Evolutionary conservation across 2,797 vertebrate genomes (phyloP).

Genomic region (Craterocephalus amniculus): DNA sequence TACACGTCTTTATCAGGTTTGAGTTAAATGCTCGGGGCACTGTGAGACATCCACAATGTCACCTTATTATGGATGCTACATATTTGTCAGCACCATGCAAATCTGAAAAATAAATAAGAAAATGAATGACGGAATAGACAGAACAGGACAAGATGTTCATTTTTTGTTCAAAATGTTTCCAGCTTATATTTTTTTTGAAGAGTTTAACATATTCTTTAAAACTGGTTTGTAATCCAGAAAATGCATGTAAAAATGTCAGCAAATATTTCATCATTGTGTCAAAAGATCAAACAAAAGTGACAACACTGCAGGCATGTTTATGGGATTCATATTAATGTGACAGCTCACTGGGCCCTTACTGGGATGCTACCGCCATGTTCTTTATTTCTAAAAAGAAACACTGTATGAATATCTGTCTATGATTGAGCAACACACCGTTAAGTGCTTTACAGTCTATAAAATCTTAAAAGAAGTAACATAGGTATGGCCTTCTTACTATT

Average conservation of each 20-base stretch:
- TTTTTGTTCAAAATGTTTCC: not conserved
- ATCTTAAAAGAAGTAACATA: not conserved
- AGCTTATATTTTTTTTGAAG: not conserved
- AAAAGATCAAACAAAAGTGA: not conserved
- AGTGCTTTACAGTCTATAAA: not conserved
- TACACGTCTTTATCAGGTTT: constrained; percentile 57
- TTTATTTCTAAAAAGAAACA: not conserved
- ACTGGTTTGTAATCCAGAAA: not conserved
- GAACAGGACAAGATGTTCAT: not conserved
- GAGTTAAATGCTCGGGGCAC: constrained; percentile 59
- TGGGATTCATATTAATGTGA: not conserved
- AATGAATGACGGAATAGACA: not conserved
- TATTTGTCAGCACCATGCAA: constrained; percentile 6
- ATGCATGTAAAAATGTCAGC: not conserved
- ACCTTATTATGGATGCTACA: constrained; percentile 35
- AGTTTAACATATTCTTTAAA: not conserved
- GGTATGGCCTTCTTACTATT: not conserved
- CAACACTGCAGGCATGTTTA: not conserved
- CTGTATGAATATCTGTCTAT: not conserved
- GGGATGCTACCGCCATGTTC: not conserved
- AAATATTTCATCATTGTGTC: not conserved
- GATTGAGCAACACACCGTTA: not conserved
- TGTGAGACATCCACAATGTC: constrained; percentile 37
- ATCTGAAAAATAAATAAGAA: constrained; percentile 5
- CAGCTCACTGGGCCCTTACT: not conserved